phyloP scores from a whole-genome alignment of 2,113 vertebrate species.

The Pedetes capensis region DNA sequence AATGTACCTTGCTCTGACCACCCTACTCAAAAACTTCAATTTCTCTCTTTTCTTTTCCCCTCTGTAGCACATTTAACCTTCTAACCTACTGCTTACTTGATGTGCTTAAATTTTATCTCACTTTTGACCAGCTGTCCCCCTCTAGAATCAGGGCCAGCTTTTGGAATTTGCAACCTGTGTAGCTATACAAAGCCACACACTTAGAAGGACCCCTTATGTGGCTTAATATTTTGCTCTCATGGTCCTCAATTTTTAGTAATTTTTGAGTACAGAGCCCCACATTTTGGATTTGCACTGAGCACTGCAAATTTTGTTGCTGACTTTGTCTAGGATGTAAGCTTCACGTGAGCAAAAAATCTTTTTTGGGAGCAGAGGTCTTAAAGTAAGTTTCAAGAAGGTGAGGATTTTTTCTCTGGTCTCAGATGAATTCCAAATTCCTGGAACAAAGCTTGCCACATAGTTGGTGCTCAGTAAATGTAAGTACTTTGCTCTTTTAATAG shows the following conservation, averaged over 20 bases:
- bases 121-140: background rate
- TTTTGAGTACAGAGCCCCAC: background rate
- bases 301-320: background rate
- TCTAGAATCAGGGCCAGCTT: background rate
- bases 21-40: background rate
- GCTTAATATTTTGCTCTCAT: background rate
- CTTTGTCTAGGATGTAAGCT: background rate
- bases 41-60: background rate
- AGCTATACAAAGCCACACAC: rapidly evolving
- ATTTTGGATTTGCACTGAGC: background rate
- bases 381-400: background rate
- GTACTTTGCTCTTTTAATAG: background rate
- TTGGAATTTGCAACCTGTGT: background rate
- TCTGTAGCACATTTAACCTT: background rate
- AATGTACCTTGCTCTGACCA: background rate
- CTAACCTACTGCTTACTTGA: background rate
- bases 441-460: background rate
- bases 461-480: background rate
- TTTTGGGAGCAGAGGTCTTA: background rate
- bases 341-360: background rate
- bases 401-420: background rate
- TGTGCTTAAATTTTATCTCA: background rate
- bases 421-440: background rate
- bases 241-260: background rate
- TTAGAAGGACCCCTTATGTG: background rate